A percentile compares a stretch with the other conserved stretches of the same genome.
These are phyloP conservation scores for Metopia argyrocephala DNA, from an alignment of 2,888 invertebrate species.

Conservation along the genomic window DNA sequence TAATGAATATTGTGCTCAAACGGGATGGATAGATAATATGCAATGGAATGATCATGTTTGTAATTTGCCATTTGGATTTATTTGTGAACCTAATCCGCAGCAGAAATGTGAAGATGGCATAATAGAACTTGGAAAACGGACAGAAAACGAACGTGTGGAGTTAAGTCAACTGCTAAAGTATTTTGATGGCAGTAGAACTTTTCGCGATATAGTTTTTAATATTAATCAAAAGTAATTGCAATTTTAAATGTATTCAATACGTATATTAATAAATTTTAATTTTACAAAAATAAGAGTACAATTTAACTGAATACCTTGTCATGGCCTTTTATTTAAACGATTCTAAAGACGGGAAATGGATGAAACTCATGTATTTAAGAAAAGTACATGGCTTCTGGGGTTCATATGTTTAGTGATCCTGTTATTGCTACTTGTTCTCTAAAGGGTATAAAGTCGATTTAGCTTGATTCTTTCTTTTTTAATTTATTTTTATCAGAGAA, in stretches of 20 bases:
- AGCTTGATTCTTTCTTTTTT: too few relatives aligned
- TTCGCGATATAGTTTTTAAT: not conserved
- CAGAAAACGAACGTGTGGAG: not conserved
- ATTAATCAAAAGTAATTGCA: not conserved
- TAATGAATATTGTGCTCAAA: constrained; percentile 37
- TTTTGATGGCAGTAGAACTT: not conserved
- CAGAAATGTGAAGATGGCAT: not conserved
- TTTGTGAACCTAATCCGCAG: constrained; percentile 31
- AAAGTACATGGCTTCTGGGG: too few relatives aligned
- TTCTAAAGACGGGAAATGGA: too few relatives aligned
- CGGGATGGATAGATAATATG: constrained; percentile 27
- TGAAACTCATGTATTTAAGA: too few relatives aligned
- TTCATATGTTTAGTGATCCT: too few relatives aligned
- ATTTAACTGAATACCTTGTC: too few relatives aligned
- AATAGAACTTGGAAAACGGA: not conserved
- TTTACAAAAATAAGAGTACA: too few relatives aligned
- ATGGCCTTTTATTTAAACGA: too few relatives aligned
- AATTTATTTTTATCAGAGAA: too few relatives aligned
- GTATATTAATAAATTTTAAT: not conserved
- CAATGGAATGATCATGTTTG: constrained; percentile 48
- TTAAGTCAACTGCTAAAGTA: not conserved
- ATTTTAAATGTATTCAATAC: not conserved
- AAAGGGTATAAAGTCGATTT: too few relatives aligned
- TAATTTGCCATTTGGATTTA: constrained; percentile 20
- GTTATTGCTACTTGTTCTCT: too few relatives aligned